phyloP scores from a whole-genome alignment of 2,888 invertebrate species.

The Thymelicus lineola region DNA sequence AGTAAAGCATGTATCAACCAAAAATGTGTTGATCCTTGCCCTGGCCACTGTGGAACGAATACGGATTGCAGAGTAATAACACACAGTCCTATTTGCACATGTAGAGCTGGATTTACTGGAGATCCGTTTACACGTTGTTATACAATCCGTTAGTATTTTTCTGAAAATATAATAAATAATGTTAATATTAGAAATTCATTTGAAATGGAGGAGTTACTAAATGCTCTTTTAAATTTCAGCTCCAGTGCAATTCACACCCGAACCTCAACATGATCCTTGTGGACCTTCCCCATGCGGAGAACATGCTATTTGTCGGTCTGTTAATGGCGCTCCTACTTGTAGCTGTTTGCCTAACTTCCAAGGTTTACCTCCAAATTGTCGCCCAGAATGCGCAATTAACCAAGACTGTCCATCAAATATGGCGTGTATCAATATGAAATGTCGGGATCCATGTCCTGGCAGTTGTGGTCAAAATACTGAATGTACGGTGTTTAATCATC shows the following conservation, averaged over 20 bases:
- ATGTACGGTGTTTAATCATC: constrained; percentile 88
- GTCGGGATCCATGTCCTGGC: constrained; percentile 90
- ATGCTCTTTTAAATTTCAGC: constrained; percentile 53
- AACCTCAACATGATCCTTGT: constrained; percentile 86
- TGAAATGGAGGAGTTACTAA: neutral
- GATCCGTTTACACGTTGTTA: constrained; percentile 89
- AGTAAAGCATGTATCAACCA: constrained; percentile 90
- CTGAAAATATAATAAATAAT: constrained; percentile 12
- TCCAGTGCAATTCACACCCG: constrained; percentile 56
- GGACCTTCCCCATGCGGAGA: constrained; percentile 89
- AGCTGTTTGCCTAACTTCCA: constrained; percentile 87
- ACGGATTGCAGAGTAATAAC: constrained; percentile 90
- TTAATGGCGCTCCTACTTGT: constrained; percentile 87
- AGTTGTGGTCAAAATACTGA: constrained; percentile 88
- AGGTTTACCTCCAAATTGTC: constrained; percentile 90
- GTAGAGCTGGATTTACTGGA: constrained; percentile 86
- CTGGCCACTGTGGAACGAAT: constrained; percentile 88
- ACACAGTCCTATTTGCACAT: constrained; percentile 92
- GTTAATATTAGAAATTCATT: constrained; percentile 5
- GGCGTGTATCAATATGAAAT: constrained; percentile 90
- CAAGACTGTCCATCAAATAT: constrained; percentile 89
- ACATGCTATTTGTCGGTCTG: constrained; percentile 86
- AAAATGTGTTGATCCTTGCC: constrained; percentile 92
- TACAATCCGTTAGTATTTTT: constrained; percentile 71
- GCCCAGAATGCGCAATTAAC: constrained; percentile 90